A percentile compares a stretch with the other conserved stretches of the same genome.
Evolutionary conservation across 2,113 vertebrate species (phyloP).

Genomic region (Dermatemys mawii): DNA sequence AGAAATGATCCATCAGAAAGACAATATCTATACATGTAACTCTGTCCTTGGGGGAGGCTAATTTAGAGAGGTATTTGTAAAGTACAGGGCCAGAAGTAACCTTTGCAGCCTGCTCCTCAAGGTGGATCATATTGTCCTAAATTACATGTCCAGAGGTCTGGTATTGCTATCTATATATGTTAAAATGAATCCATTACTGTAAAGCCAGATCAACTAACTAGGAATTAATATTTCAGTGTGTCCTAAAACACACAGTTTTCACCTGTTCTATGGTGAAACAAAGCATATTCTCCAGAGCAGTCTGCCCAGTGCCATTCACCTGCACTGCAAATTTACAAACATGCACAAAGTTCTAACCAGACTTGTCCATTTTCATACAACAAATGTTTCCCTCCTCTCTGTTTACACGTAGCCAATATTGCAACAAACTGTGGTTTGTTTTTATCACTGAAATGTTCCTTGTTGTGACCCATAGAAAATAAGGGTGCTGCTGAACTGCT

Average conservation of each 20-base stretch:
- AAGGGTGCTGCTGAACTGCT: neutral
- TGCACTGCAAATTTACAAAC: accelerated
- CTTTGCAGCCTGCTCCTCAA: neutral
- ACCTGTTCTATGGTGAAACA: neutral
- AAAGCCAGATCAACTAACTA: neutral
- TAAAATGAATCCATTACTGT: neutral
- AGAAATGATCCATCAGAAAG: neutral
- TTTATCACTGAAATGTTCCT: neutral
- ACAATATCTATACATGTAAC: neutral
- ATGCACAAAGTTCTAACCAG: neutral
- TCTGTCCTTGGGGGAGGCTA: neutral
- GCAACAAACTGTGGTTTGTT: neutral
- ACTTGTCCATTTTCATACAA: neutral
- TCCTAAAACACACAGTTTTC: neutral
- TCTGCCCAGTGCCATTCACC: accelerated
- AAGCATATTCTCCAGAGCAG: neutral
- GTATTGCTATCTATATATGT: neutral
- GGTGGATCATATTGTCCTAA: accelerated
- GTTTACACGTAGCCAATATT: neutral
- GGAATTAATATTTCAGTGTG: neutral
- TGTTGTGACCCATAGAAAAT: neutral
- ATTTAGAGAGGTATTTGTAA: neutral
- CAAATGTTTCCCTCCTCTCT: too few relatives aligned
- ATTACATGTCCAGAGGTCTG: neutral
- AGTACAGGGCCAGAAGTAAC: neutral